phyloP scores from a whole-genome alignment of 30 jellyfish, hydroid and myxozoan genomes.

The Aurelia sp. region DNA sequence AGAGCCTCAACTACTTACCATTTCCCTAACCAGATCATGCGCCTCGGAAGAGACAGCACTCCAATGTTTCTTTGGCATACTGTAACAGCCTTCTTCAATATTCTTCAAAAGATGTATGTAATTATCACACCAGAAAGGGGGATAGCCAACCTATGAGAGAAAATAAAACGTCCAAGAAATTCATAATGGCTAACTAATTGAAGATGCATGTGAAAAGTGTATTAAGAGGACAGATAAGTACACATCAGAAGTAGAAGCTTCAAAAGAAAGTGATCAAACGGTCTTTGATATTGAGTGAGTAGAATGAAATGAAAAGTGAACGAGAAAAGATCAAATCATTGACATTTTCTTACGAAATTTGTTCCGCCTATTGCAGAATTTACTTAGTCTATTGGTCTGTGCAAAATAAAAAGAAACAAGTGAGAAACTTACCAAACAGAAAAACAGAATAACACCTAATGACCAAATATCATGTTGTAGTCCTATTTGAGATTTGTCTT shows the following conservation, averaged over 20 bases:
- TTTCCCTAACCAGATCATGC: conserved; percentile 65
- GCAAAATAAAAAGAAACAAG: neutral
- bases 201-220: too few species aligned
- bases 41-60: conserved; percentile 78
- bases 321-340: too few species aligned
- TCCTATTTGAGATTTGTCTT: conserved; percentile 71
- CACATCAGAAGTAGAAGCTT: too few species aligned
- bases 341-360: too few species aligned
- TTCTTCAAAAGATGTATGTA: conserved; percentile 76
- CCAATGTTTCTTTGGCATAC: conserved; percentile 78
- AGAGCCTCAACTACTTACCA: conserved; percentile 34
- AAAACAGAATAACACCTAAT: conserved; percentile 72
- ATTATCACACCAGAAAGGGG: conserved; percentile 94
- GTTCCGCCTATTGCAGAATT: too few species aligned
- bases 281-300: too few species aligned
- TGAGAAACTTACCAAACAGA: conserved; percentile 57
- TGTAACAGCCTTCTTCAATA: conserved; percentile 84
- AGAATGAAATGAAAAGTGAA: too few species aligned
- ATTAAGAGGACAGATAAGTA: too few species aligned
- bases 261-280: too few species aligned
- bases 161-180: neutral
- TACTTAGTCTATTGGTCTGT: too few species aligned
- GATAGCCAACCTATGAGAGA: conserved; percentile 80
- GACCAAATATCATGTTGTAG: conserved; percentile 81
- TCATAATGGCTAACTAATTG: too few species aligned